phyloP scores from a whole-genome alignment of 2,113 vertebrate species.

The Mugil cephalus region DNA sequence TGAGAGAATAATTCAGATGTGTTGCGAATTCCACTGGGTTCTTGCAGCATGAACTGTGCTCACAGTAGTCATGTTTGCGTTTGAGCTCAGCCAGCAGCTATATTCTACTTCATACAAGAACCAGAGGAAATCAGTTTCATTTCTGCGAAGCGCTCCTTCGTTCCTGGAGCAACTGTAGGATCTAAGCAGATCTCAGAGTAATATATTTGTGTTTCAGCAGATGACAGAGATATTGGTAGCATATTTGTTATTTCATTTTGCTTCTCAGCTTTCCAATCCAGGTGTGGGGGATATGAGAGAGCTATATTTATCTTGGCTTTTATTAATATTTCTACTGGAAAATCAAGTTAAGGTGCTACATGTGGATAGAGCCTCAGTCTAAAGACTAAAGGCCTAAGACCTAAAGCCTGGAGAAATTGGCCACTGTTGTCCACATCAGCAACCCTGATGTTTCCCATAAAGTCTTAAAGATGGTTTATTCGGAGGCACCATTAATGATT shows the following conservation, averaged over 20 bases:
- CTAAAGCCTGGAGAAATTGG: too few relatives aligned
- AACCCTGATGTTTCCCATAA: too few relatives aligned
- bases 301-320: background rate
- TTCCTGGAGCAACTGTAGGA: constrained; percentile 35
- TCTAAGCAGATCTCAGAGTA: constrained; percentile 42
- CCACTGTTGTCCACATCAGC: too few relatives aligned
- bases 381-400: too few relatives aligned
- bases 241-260: constrained; percentile 27
- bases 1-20: constrained; percentile 15
- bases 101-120: constrained; percentile 39
- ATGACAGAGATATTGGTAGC: constrained; percentile 3
- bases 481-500: too few relatives aligned
- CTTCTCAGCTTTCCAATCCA: background rate
- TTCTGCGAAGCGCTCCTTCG: constrained; percentile 49
- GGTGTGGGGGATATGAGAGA: constrained; percentile 4
- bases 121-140: constrained; percentile 69
- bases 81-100: constrained; percentile 45
- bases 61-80: constrained; percentile 42
- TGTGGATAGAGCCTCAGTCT: constrained; percentile 27
- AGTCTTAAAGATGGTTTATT: too few relatives aligned
- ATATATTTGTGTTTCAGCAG: constrained; percentile 29
- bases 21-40: constrained; percentile 11
- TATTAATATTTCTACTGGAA: constrained; percentile 14
- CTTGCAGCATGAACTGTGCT: constrained; percentile 11
- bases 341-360: background rate